Evolutionary conservation across 2,888 invertebrate genomes (phyloP).

Genomic region (Coronaproctus castanopsis): DNA sequence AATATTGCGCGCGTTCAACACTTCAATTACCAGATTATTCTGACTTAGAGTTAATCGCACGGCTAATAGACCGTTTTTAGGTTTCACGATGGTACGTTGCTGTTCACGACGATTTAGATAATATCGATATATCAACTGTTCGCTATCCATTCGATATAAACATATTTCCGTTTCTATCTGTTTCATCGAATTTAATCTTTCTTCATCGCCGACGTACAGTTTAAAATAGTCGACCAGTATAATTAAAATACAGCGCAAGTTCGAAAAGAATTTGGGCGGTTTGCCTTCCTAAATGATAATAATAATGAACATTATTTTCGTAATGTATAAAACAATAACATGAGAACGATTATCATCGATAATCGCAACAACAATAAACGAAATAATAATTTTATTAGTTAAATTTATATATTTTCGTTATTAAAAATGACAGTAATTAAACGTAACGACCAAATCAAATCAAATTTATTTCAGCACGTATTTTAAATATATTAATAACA

Average conservation of each 20-base stretch:
- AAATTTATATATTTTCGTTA: too few relatives aligned
- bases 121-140: not conserved
- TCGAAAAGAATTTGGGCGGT: not conserved
- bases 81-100: not conserved
- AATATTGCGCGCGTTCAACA: not conserved
- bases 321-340: too few relatives aligned
- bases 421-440: too few relatives aligned
- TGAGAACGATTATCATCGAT: too few relatives aligned
- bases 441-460: too few relatives aligned
- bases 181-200: not conserved
- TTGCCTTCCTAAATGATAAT: too few relatives aligned
- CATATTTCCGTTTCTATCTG: not conserved
- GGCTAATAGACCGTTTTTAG: not conserved
- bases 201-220: not conserved
- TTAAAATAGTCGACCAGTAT: not conserved
- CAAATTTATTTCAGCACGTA: too few relatives aligned
- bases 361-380: too few relatives aligned
- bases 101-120: not conserved
- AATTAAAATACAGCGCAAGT: not conserved
- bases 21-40: not conserved
- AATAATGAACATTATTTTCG: too few relatives aligned
- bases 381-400: too few relatives aligned
- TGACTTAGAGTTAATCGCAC: not conserved
- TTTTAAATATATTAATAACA: too few relatives aligned
- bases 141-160: not conserved